phyloP scores from a whole-genome alignment of 2,888 invertebrate genomes.

The Lasioglossum figueresi region DNA sequence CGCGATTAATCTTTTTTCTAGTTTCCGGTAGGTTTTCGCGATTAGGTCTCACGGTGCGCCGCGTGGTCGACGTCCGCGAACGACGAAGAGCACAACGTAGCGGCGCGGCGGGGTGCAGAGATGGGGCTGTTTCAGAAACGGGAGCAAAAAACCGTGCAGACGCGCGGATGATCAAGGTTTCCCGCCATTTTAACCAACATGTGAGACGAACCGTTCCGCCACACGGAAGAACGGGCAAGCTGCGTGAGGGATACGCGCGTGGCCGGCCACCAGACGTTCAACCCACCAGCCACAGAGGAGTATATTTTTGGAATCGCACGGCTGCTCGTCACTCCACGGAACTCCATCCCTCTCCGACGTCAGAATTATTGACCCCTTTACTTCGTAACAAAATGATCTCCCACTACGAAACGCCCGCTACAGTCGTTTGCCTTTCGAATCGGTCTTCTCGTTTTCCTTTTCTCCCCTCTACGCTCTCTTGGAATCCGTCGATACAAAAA shows the following conservation, averaged over 20 bases:
- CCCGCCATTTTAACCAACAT: constrained; percentile 57
- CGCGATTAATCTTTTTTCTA: neutral
- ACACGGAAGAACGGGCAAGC: constrained; percentile 46
- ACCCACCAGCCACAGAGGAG: constrained; percentile 52
- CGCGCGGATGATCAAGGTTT: constrained; percentile 48
- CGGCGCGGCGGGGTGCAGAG: neutral
- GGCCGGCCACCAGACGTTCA: constrained; percentile 62
- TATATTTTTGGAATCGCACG: constrained; percentile 69
- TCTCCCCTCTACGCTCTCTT: neutral
- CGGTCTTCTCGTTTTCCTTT: neutral
- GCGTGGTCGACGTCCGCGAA: neutral
- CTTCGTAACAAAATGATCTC: constrained; percentile 51
- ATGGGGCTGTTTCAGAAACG: neutral
- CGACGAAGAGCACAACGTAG: neutral
- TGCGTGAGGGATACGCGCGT: constrained; percentile 53
- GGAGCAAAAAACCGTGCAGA: constrained; percentile 33
- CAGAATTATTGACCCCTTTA: constrained; percentile 69
- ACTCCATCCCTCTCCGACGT: constrained; percentile 57
- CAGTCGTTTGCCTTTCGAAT: too few relatives aligned
- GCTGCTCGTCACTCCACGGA: constrained; percentile 60
- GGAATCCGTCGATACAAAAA: neutral
- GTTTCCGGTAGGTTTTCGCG: neutral
- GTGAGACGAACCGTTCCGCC: constrained; percentile 44
- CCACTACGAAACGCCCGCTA: constrained; percentile 17
- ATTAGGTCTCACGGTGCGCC: neutral